Evolutionary conservation across 2,888 invertebrate species (phyloP).

Genomic region (Stegana nigrithorax): DNA sequence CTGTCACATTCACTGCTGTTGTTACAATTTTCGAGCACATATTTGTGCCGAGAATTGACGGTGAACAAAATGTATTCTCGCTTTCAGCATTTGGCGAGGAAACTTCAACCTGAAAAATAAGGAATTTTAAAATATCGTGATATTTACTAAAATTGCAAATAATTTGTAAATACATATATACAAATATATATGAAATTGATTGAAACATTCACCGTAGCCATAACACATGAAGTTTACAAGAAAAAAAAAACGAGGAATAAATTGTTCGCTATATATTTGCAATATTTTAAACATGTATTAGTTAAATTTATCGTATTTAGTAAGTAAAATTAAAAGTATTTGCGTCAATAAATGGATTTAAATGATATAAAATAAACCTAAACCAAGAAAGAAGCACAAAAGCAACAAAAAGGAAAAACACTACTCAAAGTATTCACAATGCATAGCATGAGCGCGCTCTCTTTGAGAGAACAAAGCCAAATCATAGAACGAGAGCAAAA

Average conservation of each 20-base stretch:
- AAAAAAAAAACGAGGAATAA: slow-evolving; percentile 26
- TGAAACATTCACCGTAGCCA: background rate
- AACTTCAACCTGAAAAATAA: slow-evolving; percentile 65
- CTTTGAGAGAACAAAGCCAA: background rate
- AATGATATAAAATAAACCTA: background rate
- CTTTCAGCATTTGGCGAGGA: slow-evolving; percentile 69
- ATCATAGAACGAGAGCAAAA: background rate
- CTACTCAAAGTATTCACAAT: background rate
- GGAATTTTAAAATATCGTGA: slow-evolving; percentile 31
- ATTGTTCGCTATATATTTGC: too few relatives aligned
- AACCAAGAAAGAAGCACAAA: slow-evolving; percentile 1
- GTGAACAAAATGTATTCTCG: slow-evolving; percentile 68
- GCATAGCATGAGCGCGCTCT: background rate
- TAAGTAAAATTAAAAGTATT: background rate
- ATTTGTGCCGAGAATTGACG: slow-evolving; percentile 67
- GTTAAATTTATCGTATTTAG: slow-evolving; percentile 7
- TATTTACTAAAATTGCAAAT: slow-evolving; percentile 41
- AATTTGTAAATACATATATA: slow-evolving; percentile 21
- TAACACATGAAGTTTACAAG: slow-evolving; percentile 32
- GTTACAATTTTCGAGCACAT: slow-evolving; percentile 68
- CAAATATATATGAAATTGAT: background rate
- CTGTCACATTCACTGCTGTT: slow-evolving; percentile 64
- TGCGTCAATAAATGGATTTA: background rate
- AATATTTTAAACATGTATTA: too few relatives aligned
- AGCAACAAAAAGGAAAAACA: background rate